These are phyloP conservation scores for Xiphophorus couchianus DNA, from an alignment of 2,113 vertebrate species.

Conservation along the genomic window DNA sequence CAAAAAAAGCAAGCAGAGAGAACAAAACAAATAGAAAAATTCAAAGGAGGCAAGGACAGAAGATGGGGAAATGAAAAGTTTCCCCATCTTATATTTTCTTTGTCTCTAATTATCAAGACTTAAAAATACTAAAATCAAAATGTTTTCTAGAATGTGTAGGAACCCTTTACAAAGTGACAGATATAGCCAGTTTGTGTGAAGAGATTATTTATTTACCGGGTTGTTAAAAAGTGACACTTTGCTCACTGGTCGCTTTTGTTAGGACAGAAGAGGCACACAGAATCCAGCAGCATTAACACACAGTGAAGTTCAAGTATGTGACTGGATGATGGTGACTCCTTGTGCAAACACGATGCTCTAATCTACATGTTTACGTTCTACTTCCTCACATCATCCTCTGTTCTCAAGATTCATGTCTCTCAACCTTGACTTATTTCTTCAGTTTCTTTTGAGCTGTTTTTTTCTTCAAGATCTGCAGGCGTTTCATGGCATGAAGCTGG, in stretches of 20 bases:
- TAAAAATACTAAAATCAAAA: too few species aligned
- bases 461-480: constrained; percentile 97
- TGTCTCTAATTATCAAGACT: too few species aligned
- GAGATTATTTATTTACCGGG: constrained; percentile 52
- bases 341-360: constrained; percentile 37
- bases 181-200: constrained; percentile 14
- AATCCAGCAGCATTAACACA: constrained; percentile 63
- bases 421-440: constrained; percentile 83
- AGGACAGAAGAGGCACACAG: constrained; percentile 58
- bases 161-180: constrained; percentile 4
- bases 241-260: constrained; percentile 29
- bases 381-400: constrained; percentile 1
- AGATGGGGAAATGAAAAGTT: not conserved
- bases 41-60: not conserved
- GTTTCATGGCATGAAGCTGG: constrained; percentile 96
- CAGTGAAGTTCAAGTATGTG: constrained; percentile 72
- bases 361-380: constrained; percentile 24
- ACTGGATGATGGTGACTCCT: constrained; percentile 28
- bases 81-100: too few species aligned
- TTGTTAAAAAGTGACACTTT: constrained; percentile 50
- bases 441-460: constrained; percentile 97
- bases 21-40: not conserved
- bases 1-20: not conserved
- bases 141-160: not conserved
- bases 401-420: not conserved